Evolutionary conservation across 1,140 invertebrate species (phyloP).

Genomic region (Drosophila seguyi): DNA sequence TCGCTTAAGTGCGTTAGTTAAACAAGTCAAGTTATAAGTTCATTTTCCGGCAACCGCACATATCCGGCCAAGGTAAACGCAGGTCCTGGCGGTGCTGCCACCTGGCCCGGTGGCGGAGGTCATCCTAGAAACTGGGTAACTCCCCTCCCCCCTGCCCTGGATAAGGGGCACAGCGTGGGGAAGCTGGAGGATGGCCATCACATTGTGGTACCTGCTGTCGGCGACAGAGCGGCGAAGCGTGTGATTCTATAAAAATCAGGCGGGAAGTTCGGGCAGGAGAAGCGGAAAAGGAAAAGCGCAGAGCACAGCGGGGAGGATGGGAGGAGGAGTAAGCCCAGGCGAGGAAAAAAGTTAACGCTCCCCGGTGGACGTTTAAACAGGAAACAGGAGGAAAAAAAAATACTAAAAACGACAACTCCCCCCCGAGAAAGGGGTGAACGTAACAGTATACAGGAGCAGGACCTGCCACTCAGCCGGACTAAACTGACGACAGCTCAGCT

Average conservation of each 20-base stretch:
- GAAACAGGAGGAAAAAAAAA: constrained; percentile 23
- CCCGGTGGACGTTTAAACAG: constrained; percentile 59
- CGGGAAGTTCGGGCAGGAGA: constrained; percentile 30
- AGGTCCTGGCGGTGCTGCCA: constrained; percentile 19
- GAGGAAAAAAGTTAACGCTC: constrained; percentile 67
- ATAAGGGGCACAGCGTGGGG: no score
- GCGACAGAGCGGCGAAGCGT: constrained; percentile 63
- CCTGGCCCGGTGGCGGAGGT: neutral
- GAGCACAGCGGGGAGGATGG: neutral
- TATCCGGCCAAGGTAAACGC: constrained; percentile 71
- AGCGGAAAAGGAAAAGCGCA: constrained; percentile 30
- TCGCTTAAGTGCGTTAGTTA: constrained; percentile 82
- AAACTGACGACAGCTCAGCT: constrained; percentile 74
- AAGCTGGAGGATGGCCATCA: neutral
- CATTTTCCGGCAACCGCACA: constrained; percentile 80
- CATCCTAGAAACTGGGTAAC: constrained; percentile 9
- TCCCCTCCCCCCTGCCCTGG: no score
- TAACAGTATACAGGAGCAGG: constrained; percentile 38
- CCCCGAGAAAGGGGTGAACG: neutral
- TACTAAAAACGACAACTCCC: neutral
- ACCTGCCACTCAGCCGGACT: constrained; percentile 64
- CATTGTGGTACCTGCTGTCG: constrained; percentile 47
- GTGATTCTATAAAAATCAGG: constrained; percentile 78
- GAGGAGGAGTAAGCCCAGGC: neutral
- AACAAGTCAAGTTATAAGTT: constrained; percentile 83